Evolutionary conservation across 23 tunicate species (phyloP).

Genomic region (Styela clava): DNA sequence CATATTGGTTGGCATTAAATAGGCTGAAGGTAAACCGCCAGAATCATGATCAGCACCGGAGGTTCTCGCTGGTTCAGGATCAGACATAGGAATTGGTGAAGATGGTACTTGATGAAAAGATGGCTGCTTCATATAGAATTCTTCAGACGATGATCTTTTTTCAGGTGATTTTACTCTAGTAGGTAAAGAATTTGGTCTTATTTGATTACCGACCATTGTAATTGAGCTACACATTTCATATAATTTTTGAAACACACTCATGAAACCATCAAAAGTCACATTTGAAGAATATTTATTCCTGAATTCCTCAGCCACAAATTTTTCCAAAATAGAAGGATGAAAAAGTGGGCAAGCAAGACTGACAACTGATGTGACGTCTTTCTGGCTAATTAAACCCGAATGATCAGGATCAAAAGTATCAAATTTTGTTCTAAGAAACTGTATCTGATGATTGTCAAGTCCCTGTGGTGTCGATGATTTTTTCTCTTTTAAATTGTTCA

Average conservation of each 20-base stretch:
- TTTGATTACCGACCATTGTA: neutral
- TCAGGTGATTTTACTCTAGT: neutral
- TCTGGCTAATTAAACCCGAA: conserved; percentile 19
- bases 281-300: neutral
- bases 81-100: neutral
- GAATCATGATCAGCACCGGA: neutral
- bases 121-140: neutral
- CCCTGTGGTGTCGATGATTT: neutral
- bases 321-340: neutral
- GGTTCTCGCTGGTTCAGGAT: neutral
- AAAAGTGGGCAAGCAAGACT: conserved; percentile 23
- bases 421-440: conserved; percentile 16
- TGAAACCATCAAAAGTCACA: conserved; percentile 2
- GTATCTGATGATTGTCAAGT: conserved; percentile 5
- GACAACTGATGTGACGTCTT: conserved; percentile 16
- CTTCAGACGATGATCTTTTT: neutral
- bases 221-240: conserved; percentile 7
- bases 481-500: neutral
- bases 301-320: conserved; percentile 21
- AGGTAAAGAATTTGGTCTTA: neutral
- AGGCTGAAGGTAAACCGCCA: neutral
- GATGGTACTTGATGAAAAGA: neutral
- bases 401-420: neutral
- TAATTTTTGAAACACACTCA: neutral
- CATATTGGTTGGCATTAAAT: neutral